A percentile compares a stretch with the other conserved stretches of the same genome.
These are phyloP conservation scores for Herpetotheres cachinnans DNA, from an alignment of 2,113 vertebrate genomes.

Conservation along the genomic window DNA sequence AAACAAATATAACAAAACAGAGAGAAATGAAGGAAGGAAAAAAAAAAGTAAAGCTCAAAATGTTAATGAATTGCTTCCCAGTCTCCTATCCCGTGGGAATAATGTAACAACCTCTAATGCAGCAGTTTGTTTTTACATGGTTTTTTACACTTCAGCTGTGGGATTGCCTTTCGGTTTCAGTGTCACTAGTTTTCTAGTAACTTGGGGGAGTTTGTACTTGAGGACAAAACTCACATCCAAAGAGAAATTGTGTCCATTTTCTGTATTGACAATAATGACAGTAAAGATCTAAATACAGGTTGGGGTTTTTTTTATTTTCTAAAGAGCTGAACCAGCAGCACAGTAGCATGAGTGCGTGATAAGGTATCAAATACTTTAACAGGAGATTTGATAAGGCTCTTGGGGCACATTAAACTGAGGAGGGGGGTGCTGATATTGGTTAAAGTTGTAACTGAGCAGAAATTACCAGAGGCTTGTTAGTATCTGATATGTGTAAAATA, in stretches of 20 bases:
- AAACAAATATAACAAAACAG: not conserved
- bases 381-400: not conserved
- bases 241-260: not conserved
- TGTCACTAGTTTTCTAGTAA: not conserved
- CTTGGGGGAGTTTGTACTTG: not conserved
- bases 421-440: not conserved
- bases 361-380: not conserved
- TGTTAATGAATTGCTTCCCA: not conserved
- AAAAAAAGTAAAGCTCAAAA: not conserved
- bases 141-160: not conserved
- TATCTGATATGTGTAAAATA: not conserved
- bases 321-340: not conserved
- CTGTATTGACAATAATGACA: not conserved
- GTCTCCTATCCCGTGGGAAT: not conserved
- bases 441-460: not conserved
- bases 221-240: not conserved
- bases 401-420: not conserved
- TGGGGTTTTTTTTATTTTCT: not conserved
- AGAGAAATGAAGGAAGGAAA: not conserved
- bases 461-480: not conserved
- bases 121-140: not conserved
- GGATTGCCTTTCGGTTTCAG: not conserved
- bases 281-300: not conserved
- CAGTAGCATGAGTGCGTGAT: not conserved
- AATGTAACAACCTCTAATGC: not conserved